These are phyloP conservation scores for Psylliodes chrysocephalus DNA, from an alignment of 2,888 invertebrate species.

Conservation along the genomic window DNA sequence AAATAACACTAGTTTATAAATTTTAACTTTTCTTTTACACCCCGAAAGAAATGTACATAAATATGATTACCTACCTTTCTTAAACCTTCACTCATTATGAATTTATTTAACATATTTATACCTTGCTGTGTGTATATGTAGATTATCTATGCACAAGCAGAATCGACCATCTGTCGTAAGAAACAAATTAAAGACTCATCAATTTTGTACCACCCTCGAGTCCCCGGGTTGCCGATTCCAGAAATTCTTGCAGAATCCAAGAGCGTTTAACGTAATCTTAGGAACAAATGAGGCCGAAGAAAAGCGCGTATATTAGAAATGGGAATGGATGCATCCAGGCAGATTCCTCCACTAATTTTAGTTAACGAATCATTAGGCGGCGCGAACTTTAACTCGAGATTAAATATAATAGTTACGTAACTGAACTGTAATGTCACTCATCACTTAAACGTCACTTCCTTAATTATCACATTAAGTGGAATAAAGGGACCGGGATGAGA, in stretches of 20 bases:
- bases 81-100: too few species aligned
- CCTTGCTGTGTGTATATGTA: too few species aligned
- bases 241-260: constrained; percentile 40
- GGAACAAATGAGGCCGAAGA: constrained; percentile 54
- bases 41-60: too few species aligned
- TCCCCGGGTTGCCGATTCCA: constrained; percentile 23
- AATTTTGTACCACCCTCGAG: constrained; percentile 18
- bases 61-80: too few species aligned
- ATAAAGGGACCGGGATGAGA: constrained; percentile 38
- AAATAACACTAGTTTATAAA: too few species aligned
- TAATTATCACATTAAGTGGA: constrained; percentile 62
- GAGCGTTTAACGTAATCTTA: constrained; percentile 46
- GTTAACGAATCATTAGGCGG: constrained; percentile 64
- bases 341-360: constrained; percentile 56
- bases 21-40: too few species aligned
- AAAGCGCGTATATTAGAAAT: constrained; percentile 48
- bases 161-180: constrained; percentile 1
- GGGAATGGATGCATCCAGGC: constrained; percentile 55
- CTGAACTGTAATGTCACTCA: constrained; percentile 64
- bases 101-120: too few species aligned
- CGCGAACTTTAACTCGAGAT: constrained; percentile 63
- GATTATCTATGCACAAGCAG: too few species aligned
- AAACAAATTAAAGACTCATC: constrained; percentile 27
- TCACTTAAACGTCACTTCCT: constrained; percentile 64
- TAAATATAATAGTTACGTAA: constrained; percentile 64